Percentiles rank a stretch among this genome's conserved stretches.
These are phyloP conservation scores for Dendronephthya gigantea DNA, from an alignment of 64 coral and sea anemone species.

Conservation along the genomic window DNA sequence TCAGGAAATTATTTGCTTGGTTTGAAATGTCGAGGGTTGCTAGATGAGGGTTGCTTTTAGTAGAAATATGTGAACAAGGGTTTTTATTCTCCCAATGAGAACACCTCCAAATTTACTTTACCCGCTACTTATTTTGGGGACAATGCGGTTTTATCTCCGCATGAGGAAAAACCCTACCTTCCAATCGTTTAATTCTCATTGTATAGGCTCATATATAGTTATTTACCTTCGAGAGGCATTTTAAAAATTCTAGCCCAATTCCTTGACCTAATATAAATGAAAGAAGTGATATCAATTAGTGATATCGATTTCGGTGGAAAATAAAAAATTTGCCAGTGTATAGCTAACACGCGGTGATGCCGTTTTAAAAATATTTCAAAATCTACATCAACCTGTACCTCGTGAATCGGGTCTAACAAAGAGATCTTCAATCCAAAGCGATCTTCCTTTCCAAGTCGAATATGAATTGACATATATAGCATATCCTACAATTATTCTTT, in stretches of 20 bases:
- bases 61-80: no score
- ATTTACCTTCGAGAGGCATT: neutral
- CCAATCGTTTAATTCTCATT: no score
- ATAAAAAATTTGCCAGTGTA: neutral
- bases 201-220: no score
- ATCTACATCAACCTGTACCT: neutral
- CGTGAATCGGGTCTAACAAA: neutral
- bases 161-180: no score
- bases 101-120: no score
- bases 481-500: neutral
- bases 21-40: no score
- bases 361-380: neutral
- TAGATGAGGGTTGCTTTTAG: no score
- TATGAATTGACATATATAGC: neutral
- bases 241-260: neutral
- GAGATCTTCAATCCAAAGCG: constrained; percentile 15
- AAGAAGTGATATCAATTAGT: neutral
- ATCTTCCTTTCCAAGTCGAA: neutral
- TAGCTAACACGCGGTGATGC: neutral
- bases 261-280: neutral
- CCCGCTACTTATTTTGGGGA: no score
- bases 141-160: no score
- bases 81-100: no score
- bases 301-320: neutral
- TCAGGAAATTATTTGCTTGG: no score